Conservation (phyloP, 2,113 vertebrate genomes). For the Cynoglossus semilaevis region DNA sequence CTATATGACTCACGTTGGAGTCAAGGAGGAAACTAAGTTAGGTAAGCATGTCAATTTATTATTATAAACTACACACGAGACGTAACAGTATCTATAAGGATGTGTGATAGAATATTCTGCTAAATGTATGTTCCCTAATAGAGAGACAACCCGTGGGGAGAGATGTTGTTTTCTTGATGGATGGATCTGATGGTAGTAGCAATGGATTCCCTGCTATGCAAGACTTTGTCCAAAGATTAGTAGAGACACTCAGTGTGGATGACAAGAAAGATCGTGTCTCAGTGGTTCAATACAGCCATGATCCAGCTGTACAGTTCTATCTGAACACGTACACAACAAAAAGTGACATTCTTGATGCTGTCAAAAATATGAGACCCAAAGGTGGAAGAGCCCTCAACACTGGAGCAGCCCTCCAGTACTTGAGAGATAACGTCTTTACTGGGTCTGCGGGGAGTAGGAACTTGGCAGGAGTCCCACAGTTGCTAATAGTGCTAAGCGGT, state of each 20-base stretch:
- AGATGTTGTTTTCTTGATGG: slow-evolving; percentile 67
- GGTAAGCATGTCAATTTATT: slow-evolving; percentile 46
- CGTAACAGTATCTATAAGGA: too few species aligned
- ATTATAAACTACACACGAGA: too few species aligned
- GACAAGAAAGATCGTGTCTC: slow-evolving; percentile 44
- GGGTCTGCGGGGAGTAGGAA: slow-evolving; percentile 66
- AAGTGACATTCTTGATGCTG: slow-evolving; percentile 6
- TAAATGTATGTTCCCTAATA: slow-evolving; percentile 5
- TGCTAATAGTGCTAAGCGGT: slow-evolving; percentile 64
- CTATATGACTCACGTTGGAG: slow-evolving; percentile 41
- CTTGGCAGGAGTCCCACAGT: slow-evolving; percentile 74
- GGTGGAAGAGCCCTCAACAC: slow-evolving; percentile 71
- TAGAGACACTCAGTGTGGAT: slow-evolving; percentile 52
- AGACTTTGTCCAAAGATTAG: slow-evolving; percentile 52
- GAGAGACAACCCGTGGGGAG: slow-evolving; percentile 5
- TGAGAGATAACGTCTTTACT: slow-evolving; percentile 10
- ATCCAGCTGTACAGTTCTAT: slow-evolving; percentile 35
- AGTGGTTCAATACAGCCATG: slow-evolving; percentile 54
- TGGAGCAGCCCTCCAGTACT: slow-evolving; percentile 74
- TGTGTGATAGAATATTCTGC: too few species aligned
- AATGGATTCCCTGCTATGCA: slow-evolving; percentile 34
- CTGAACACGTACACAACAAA: slow-evolving; percentile 41
- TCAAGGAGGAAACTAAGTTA: slow-evolving; percentile 23
- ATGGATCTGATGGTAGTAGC: slow-evolving; percentile 37
- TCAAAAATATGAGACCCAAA: slow-evolving; percentile 32